These are phyloP conservation scores for Malurus cyaneus DNA, from an alignment of 2,113 vertebrate species.

Conservation along the genomic window DNA sequence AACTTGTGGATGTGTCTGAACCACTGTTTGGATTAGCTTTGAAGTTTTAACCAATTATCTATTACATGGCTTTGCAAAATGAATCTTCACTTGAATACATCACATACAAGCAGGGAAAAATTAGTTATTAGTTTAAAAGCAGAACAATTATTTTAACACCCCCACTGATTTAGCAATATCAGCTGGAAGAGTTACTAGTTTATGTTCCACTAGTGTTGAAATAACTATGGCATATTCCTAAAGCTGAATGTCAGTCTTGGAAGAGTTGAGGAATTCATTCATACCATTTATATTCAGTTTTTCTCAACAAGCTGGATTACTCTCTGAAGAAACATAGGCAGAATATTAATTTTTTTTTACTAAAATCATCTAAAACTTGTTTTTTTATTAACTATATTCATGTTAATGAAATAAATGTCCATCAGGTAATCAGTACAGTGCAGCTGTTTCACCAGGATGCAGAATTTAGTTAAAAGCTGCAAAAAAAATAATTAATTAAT, in stretches of 20 bases:
- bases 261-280: neutral
- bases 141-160: neutral
- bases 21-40: neutral
- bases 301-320: neutral
- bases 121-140: neutral
- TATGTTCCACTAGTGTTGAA: neutral
- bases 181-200: neutral
- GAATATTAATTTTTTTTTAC: neutral
- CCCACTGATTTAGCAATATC: neutral
- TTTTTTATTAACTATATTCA: neutral
- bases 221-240: neutral
- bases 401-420: neutral
- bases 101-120: neutral
- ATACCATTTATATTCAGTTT: neutral
- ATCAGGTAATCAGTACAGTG: neutral
- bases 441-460: neutral
- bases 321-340: neutral
- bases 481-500: neutral
- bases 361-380: neutral
- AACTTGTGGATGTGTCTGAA: neutral
- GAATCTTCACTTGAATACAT: neutral
- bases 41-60: neutral
- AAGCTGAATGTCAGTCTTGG: neutral
- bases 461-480: neutral
- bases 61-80: neutral